Base-by-base conservation (phyloP, 2,113 vertebrate species). In the Ovibos moschatus region DNA sequence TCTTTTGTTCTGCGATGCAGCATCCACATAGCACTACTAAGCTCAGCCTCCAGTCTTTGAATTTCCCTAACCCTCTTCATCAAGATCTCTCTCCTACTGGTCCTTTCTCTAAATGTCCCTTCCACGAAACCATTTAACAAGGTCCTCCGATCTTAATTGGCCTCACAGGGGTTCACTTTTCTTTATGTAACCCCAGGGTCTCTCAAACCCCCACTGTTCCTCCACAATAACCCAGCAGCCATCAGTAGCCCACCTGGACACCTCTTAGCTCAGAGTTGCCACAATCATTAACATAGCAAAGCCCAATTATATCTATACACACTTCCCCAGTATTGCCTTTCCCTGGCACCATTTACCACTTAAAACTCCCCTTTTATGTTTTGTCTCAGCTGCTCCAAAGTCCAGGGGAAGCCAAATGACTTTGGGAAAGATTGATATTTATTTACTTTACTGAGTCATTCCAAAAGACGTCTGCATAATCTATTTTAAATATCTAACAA, bases 71-170 rank as follows among this genome's bases (percentile, higher is more conserved):
- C 58, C 17, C 9, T 71, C 9, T 45, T 25, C 71, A 76, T 71
- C 79, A 87, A 5, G 7, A 87, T 87, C 28, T 64, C 33, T 91
- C 45, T 89, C n/a, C 47, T 60, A 2, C 21, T 76, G 27, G 16
- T n/a, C 60, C 51, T 93, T 96, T 79, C 16, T 86, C 55, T 76
- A 57, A 33, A 57, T 64, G 21, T 27, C 33, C 58, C 88, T 21
- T 96, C 23, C 13, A 71, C 23, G 53, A 88, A 9, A 82, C 27
- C 89, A 91, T 51, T 71, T 94, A 95, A 85, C 64, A 92, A 97
- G 45, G 45, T 62, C 25, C 33, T 91, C 6, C 51, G 30, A 55
- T 53, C 25, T 87, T 91, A 95, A 94, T 30, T 94, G 91, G 85
- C n/a, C 47, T 84, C 53, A 47, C 33, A 76, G n/a, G 67, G 23